These are phyloP conservation scores for Anhinga anhinga DNA, from an alignment of 2,113 vertebrate species.

Conservation along the genomic window DNA sequence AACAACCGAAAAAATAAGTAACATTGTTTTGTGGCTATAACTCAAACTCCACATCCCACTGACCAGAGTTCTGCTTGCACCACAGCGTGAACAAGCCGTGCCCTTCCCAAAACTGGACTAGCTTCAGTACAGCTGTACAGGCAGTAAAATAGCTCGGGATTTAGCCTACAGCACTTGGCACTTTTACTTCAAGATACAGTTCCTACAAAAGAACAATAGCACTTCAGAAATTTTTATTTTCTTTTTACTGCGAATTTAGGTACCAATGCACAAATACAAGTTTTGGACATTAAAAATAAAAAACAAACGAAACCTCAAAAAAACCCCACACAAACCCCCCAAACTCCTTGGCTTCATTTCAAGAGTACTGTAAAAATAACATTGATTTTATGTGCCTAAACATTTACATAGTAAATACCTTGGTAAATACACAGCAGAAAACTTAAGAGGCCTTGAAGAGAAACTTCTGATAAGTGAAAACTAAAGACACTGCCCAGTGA, in stretches of 20 bases:
- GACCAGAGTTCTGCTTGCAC: background rate
- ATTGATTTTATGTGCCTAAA: background rate
- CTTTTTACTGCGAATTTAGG: background rate
- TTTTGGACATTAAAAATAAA: background rate
- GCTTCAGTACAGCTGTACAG: background rate
- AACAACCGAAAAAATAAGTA: background rate
- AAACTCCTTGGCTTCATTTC: background rate
- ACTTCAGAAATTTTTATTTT: background rate
- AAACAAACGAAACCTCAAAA: background rate
- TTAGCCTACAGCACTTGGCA: background rate
- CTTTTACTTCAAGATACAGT: background rate
- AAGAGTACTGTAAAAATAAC: background rate
- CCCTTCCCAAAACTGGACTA: background rate
- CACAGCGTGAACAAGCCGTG: background rate
- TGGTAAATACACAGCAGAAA: background rate
- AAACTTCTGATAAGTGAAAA: background rate
- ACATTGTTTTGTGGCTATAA: background rate
- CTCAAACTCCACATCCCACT: background rate
- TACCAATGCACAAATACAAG: background rate
- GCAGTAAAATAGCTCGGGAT: background rate
- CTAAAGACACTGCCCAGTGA: background rate
- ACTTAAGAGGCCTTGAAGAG: background rate
- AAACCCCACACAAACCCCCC: accelerated
- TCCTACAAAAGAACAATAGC: background rate
- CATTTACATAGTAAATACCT: constrained; percentile 23